Evolutionary conservation across 2,888 invertebrate species (phyloP).

Genomic region (Caenorhabditis auriculariae): DNA sequence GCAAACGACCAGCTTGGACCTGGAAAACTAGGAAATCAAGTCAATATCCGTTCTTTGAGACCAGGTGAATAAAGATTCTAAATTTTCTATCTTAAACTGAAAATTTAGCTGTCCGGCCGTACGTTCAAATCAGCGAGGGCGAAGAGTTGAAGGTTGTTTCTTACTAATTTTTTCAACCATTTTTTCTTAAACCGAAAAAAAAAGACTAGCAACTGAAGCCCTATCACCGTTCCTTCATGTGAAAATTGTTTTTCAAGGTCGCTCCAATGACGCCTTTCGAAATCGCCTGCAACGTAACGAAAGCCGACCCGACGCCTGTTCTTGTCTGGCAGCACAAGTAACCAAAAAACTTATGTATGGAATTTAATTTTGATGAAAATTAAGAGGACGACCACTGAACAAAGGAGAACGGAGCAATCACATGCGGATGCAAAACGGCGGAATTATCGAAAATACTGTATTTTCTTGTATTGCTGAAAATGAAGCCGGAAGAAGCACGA

Average conservation of each 20-base stretch:
- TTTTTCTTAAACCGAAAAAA: background rate
- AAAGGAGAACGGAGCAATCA: slow-evolving; percentile 43
- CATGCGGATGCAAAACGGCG: slow-evolving; percentile 54
- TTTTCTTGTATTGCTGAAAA: slow-evolving; percentile 61
- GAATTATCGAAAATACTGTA: slow-evolving; percentile 50
- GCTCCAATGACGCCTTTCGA: slow-evolving; percentile 55
- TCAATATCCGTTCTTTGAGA: slow-evolving; percentile 54
- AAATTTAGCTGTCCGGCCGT: slow-evolving; percentile 52
- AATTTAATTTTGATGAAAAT: slow-evolving; percentile 4
- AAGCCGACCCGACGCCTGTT: slow-evolving; percentile 56
- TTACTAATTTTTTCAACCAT: background rate
- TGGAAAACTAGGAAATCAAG: slow-evolving; percentile 56
- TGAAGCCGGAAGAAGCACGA: slow-evolving; percentile 58
- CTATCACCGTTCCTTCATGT: too few species aligned
- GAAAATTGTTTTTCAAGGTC: too few species aligned
- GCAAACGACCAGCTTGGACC: slow-evolving; percentile 60
- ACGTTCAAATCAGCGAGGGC: slow-evolving; percentile 57
- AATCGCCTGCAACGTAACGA: slow-evolving; percentile 56
- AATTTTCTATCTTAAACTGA: background rate
- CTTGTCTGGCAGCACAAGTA: slow-evolving; percentile 55
- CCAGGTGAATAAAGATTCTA: too few species aligned
- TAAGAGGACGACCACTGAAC: slow-evolving; percentile 51
- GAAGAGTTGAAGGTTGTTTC: slow-evolving; percentile 55
- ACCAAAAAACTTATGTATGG: slow-evolving; percentile 3
- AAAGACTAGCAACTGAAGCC: background rate